Conservation (phyloP, 2,113 vertebrate genomes). For the Gnathonemus echidnorhynchus region DNA sequence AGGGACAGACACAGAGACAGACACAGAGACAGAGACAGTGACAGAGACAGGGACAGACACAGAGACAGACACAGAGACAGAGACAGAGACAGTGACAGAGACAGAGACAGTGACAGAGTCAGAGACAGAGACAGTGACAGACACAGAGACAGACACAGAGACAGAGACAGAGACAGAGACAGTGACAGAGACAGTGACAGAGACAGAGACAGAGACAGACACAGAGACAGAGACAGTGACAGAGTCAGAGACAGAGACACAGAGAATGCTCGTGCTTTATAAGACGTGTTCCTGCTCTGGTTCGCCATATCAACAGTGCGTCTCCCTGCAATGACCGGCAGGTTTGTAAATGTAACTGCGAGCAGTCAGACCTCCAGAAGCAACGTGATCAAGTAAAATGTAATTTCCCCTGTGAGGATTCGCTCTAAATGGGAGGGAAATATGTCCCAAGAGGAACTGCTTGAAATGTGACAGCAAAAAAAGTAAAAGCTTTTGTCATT, state of each 20-base stretch:
- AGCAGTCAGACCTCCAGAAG: not conserved
- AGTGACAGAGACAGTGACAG: not conserved
- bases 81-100: too few species aligned
- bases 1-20: too few species aligned
- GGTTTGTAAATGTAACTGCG: not conserved
- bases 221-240: too few species aligned
- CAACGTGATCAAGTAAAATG: not conserved
- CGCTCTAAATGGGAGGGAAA: conserved; percentile 62
- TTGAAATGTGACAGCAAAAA: conserved; percentile 47
- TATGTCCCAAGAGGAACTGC: conserved; percentile 46
- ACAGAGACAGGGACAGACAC: too few species aligned
- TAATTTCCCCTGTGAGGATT: conserved; percentile 62
- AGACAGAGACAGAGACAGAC: too few species aligned
- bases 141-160: too few species aligned
- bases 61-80: too few species aligned
- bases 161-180: too few species aligned
- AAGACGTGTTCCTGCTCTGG: not conserved
- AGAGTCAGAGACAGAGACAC: too few species aligned
- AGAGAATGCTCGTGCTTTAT: not conserved
- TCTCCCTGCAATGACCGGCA: not conserved
- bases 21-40: too few species aligned
- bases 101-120: not conserved
- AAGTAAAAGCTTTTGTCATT: conserved; percentile 50
- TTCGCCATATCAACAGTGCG: not conserved
- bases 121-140: too few species aligned